Conservation (phyloP, 2,888 invertebrate species). For the Gasteruption jaculator region DNA sequence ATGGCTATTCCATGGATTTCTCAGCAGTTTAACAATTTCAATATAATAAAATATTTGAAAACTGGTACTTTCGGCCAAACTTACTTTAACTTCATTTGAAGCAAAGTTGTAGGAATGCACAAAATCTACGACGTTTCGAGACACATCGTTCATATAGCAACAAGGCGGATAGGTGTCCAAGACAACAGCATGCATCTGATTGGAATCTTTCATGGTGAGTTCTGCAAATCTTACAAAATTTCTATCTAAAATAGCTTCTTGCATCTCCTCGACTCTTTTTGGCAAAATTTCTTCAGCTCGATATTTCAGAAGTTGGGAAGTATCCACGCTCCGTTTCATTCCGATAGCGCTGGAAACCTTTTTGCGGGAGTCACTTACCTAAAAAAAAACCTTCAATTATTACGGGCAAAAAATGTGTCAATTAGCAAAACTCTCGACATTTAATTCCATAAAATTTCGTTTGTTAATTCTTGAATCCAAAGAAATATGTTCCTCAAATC, state of each 20-base stretch:
- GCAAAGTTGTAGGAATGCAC: constrained; percentile 79
- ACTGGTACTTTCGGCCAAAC: background rate
- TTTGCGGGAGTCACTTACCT: constrained; percentile 71
- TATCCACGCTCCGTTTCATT: constrained; percentile 77
- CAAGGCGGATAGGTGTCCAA: constrained; percentile 93
- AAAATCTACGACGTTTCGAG: constrained; percentile 73
- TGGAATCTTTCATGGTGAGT: constrained; percentile 95
- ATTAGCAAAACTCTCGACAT: too few relatives aligned
- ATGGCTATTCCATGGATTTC: too few relatives aligned
- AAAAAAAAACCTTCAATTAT: constrained; percentile 18
- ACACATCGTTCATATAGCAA: constrained; percentile 86
- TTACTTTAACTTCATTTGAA: constrained; percentile 61
- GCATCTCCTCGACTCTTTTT: constrained; percentile 61
- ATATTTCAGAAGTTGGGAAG: constrained; percentile 76
- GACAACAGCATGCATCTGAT: constrained; percentile 93
- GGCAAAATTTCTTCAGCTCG: constrained; percentile 73
- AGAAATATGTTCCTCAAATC: too few relatives aligned
- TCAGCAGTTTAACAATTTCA: constrained; percentile 2
- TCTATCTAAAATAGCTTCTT: constrained; percentile 61
- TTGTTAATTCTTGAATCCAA: too few relatives aligned
- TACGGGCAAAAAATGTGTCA: too few relatives aligned
- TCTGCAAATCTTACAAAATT: constrained; percentile 86
- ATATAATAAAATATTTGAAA: background rate
- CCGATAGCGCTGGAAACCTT: constrained; percentile 82
- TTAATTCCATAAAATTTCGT: too few relatives aligned